These are phyloP conservation scores for Zaprionus tsacasi DNA, from an alignment of 1,140 invertebrate species.

Conservation along the genomic window DNA sequence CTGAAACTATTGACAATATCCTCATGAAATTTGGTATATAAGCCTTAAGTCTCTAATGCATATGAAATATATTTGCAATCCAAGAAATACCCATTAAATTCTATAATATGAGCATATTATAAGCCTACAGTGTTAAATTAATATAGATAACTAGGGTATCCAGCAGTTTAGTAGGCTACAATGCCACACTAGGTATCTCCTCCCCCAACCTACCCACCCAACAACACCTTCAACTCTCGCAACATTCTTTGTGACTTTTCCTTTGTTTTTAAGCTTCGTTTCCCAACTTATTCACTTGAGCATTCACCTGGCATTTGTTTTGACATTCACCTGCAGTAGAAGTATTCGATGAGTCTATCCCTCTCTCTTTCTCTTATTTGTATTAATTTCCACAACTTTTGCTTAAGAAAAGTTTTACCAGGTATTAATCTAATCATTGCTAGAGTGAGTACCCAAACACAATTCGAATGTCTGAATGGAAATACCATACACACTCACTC, in stretches of 20 bases:
- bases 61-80: background rate
- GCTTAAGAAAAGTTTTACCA: conserved; percentile 14
- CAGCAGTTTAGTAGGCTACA: background rate
- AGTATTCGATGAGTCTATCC: conserved; percentile 9
- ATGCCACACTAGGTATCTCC: background rate
- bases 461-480: background rate
- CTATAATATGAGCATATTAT: too few species aligned
- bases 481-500: background rate
- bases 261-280: conserved; percentile 11
- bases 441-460: conserved; percentile 5
- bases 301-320: conserved; percentile 23
- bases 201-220: background rate
- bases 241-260: conserved; percentile 10
- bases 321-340: conserved; percentile 17
- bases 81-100: background rate
- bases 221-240: background rate
- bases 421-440: conserved; percentile 41
- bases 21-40: background rate
- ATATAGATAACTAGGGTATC: background rate
- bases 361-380: background rate
- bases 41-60: background rate
- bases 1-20: background rate
- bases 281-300: conserved; percentile 18
- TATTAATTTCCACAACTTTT: conserved; percentile 13
- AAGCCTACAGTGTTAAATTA: too few species aligned